phyloP scores from a whole-genome alignment of 1,140 invertebrate species.

The Leucophenga varia region DNA sequence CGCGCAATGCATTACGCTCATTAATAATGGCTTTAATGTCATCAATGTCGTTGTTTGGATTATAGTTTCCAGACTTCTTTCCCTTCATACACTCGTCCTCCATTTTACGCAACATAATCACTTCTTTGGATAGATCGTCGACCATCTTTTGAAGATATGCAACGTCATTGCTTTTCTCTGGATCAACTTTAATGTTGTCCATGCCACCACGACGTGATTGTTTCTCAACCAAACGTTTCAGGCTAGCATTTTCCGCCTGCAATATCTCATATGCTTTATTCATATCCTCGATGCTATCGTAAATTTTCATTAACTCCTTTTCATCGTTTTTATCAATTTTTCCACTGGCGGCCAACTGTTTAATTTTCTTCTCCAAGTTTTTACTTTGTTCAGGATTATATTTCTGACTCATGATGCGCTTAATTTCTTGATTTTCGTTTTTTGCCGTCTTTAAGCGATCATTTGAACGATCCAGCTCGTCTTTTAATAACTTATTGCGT shows the following conservation, averaged over 20 bases:
- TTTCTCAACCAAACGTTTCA: conserved; percentile 41
- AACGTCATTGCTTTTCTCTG: conserved; percentile 35
- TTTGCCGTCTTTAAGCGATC: conserved; percentile 21
- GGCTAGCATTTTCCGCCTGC: conserved; percentile 35
- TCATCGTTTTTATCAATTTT: conserved; percentile 37
- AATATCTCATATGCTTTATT: conserved; percentile 41
- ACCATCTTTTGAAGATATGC: conserved; percentile 38
- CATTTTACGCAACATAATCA: conserved; percentile 28
- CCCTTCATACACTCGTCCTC: conserved; percentile 30
- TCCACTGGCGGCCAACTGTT: conserved; percentile 20
- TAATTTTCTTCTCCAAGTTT: conserved; percentile 33
- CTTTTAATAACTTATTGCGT: conserved; percentile 32
- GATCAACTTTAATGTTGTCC: conserved; percentile 30
- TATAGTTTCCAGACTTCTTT: background rate
- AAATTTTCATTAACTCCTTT: conserved; percentile 26
- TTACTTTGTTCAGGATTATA: conserved; percentile 31
- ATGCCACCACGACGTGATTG: conserved; percentile 25
- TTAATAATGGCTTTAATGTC: conserved; percentile 32
- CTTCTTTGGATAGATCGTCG: conserved; percentile 34
- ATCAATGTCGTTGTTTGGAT: conserved; percentile 22
- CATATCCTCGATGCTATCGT: conserved; percentile 37
- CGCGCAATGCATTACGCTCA: conserved; percentile 35
- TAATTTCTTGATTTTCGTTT: conserved; percentile 31
- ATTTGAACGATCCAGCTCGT: conserved; percentile 17
- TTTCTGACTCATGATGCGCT: conserved; percentile 38